phyloP scores from a whole-genome alignment of 2,888 invertebrate species.

The Camponotus fellah region DNA sequence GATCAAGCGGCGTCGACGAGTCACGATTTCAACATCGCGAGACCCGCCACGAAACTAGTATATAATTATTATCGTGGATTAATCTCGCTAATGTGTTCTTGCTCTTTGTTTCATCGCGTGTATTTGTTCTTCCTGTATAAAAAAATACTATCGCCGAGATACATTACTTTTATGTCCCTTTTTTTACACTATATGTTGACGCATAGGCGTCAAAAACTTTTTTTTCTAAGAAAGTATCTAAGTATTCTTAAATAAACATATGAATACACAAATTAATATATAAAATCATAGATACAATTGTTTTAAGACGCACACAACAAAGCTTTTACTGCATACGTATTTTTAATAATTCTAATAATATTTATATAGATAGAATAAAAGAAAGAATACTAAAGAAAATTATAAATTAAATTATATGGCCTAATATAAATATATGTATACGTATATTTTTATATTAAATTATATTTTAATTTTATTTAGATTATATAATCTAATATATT shows the following conservation, averaged over 20 bases:
- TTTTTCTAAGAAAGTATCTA: not conserved
- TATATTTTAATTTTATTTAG: too few species aligned
- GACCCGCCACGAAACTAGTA: constrained; percentile 38
- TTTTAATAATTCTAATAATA: too few species aligned
- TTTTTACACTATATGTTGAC: not conserved
- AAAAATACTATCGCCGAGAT: not conserved
- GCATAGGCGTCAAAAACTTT: not conserved
- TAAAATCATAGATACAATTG: too few species aligned
- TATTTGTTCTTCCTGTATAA: constrained; percentile 17
- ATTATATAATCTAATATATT: too few species aligned
- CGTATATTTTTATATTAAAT: too few species aligned
- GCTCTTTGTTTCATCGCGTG: not conserved
- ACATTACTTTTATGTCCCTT: not conserved
- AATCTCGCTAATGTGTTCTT: constrained; percentile 33
- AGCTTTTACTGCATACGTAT: too few species aligned
- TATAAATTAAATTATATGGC: too few species aligned
- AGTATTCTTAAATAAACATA: not conserved
- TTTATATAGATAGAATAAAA: too few species aligned
- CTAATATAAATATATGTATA: too few species aligned
- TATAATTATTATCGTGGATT: constrained; percentile 37
- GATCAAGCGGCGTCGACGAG: constrained; percentile 32
- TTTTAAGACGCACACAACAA: too few species aligned
- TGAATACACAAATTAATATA: not conserved
- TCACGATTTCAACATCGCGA: constrained; percentile 37
- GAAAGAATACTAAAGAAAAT: too few species aligned